Conservation (phyloP, 2,797 vertebrate species). For the Allobates femoralis region DNA sequence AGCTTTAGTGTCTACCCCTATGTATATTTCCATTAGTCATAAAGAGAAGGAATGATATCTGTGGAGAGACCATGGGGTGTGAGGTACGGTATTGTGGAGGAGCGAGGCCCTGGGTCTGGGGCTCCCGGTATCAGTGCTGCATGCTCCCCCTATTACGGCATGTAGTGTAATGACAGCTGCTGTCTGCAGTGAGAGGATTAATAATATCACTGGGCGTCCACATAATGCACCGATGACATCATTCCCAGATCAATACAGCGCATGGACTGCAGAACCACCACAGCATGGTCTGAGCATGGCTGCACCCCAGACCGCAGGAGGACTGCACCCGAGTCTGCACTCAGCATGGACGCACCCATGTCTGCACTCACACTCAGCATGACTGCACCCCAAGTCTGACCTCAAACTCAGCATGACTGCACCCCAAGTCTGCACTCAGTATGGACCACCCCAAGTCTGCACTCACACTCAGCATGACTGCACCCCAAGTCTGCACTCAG, state of each 20-base stretch:
- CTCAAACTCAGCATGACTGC: slow-evolving; percentile 23
- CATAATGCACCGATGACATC: slow-evolving; percentile 64
- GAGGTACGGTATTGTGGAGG: slow-evolving; percentile 67
- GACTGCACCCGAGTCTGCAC: not conserved
- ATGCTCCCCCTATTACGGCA: slow-evolving; percentile 61
- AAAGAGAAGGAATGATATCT: slow-evolving; percentile 56
- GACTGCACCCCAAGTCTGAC: not conserved
- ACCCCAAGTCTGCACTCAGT: slow-evolving; percentile 64
- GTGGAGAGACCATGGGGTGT: slow-evolving; percentile 63
- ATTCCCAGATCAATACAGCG: slow-evolving; percentile 62
- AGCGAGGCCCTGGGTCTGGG: slow-evolving; percentile 45
- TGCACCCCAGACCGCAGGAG: too few relatives aligned
- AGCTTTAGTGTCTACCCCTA: not conserved
- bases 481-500: slow-evolving; percentile 8
- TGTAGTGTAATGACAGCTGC: slow-evolving; percentile 34
- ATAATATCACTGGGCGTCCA: slow-evolving; percentile 47
- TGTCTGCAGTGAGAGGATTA: slow-evolving; percentile 56
- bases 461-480: not conserved
- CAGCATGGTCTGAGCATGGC: not conserved
- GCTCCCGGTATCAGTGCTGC: slow-evolving; percentile 66
- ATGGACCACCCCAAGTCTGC: slow-evolving; percentile 39
- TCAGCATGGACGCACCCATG: not conserved
- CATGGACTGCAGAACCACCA: slow-evolving; percentile 60
- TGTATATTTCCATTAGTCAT: not conserved
- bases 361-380: not conserved